Evolutionary conservation across 2,797 vertebrate genomes (phyloP), one percentile per base, ranked within the genome.

Genomic region (Sebastes paucispinis): DNA sequence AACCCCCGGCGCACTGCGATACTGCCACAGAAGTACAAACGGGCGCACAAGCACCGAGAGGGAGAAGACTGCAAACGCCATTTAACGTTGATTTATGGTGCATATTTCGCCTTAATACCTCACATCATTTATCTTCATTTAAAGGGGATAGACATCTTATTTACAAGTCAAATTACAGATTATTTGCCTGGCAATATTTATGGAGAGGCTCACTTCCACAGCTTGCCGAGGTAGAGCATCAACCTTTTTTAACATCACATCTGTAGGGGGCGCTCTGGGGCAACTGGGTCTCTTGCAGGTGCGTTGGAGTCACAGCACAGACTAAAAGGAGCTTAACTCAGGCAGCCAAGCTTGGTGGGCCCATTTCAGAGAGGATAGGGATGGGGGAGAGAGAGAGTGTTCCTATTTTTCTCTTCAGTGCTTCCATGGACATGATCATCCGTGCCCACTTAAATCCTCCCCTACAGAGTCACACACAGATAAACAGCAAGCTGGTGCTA

Each of bases 11-110:
- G 80, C 34, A 65, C 75, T 72, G 20, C 20, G 77, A 83, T 58
- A 79, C 57, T 71, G 55, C 58, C 55, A 55, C 60, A 43, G 62
- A 79, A 73, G 71, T 74, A 60, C 59, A 73, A 67, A 83, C 72
- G 76, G 24, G 70, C 52, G 55, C 77, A 81, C 72, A 87, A 65
- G 77, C 65, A 75, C 76, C 58, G 25, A 73, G 71, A 75, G 60
- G 55, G 29, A 73, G 72, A 82, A 82, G 69, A 79, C 8, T 5
- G 83, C 73, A 86, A 92, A 87, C 74, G 3, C 63, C 22, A 31
- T 82, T 83, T 91, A 89, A 85, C 34, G 29, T 71, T 94, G 94
- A 95, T 94, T 95, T 93, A 95, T 94, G 85, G 75, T 31, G 14
- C 66, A 65, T 69, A 88, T 91, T 94, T 88, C 20, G 63, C 79